phyloP scores from a whole-genome alignment of 2,797 vertebrate species.

The Phalloptychus januarius region DNA sequence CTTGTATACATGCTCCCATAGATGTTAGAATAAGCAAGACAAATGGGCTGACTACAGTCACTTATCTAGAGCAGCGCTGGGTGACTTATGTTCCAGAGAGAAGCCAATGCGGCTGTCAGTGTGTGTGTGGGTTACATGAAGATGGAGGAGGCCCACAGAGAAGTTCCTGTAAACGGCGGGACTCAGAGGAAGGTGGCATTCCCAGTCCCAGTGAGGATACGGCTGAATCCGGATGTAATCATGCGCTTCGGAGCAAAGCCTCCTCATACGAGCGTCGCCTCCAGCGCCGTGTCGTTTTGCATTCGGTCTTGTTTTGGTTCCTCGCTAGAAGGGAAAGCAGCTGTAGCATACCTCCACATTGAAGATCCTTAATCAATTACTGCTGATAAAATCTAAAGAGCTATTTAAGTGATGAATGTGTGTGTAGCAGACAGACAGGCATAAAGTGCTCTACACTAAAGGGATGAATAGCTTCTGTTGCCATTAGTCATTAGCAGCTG shows the following conservation, averaged over 20 bases:
- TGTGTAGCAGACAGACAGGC: background rate
- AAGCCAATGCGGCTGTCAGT: conserved; percentile 10
- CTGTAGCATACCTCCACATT: background rate
- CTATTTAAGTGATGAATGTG: conserved; percentile 4
- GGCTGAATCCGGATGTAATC: conserved; percentile 37
- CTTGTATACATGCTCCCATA: background rate
- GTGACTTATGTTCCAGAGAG: conserved; percentile 7
- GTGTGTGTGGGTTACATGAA: conserved; percentile 8
- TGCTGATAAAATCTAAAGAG: conserved; percentile 69
- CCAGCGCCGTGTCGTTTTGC: conserved; percentile 78
- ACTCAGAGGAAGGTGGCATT: conserved; percentile 19
- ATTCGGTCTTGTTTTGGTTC: background rate
- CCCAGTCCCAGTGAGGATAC: conserved; percentile 17
- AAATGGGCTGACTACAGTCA: conserved; percentile 1
- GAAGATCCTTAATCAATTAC: background rate
- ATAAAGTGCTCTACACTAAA: background rate
- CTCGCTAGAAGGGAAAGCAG: background rate
- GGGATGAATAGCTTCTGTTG: background rate
- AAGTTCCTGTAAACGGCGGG: conserved; percentile 37
- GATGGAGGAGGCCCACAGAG: background rate
- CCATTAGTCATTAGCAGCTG: background rate
- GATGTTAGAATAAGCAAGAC: conserved; percentile 6
- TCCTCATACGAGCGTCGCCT: conserved; percentile 81
- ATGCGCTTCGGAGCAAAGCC: conserved; percentile 80
- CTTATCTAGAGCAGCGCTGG: conserved; percentile 12